phyloP scores from a whole-genome alignment of 92 coral and sea anemone genomes.

The Phenganax marumi region DNA sequence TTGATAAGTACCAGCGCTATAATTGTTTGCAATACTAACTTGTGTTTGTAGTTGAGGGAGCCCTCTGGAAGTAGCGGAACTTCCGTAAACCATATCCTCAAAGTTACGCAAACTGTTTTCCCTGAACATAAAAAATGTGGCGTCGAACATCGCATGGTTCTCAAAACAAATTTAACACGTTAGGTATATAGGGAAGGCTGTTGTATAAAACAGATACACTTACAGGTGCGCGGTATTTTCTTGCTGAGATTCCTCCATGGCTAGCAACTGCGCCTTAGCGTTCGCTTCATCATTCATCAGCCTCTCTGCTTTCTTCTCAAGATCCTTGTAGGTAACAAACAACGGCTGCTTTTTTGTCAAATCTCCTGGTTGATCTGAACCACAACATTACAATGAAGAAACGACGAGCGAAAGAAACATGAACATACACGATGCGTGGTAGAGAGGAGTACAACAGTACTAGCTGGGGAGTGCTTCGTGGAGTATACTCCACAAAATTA shows the following conservation, averaged over 20 bases:
- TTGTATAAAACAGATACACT: neutral
- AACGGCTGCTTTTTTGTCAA: neutral
- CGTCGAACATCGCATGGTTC: neutral
- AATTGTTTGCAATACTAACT: constrained; percentile 45
- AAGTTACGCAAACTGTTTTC: constrained; percentile 67
- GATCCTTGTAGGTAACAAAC: constrained; percentile 29
- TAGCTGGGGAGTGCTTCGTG: neutral
- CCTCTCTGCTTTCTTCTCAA: constrained; percentile 21
- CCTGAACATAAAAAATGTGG: constrained; percentile 40
- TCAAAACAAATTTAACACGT: neutral
- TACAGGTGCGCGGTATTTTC: constrained; percentile 12
- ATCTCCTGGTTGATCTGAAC: constrained; percentile 24
- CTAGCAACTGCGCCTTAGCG: constrained; percentile 8
- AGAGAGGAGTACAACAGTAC: no score
- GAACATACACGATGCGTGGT: no score
- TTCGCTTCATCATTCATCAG: constrained; percentile 8
- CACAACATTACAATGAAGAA: neutral
- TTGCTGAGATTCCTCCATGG: constrained; percentile 1
- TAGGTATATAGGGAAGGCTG: neutral
- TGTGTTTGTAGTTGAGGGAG: constrained; percentile 79
- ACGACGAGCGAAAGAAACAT: neutral
- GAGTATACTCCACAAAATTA: neutral
- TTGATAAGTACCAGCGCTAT: neutral
- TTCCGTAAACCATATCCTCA: constrained; percentile 69
- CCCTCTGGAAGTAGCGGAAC: constrained; percentile 78